phyloP scores from a whole-genome alignment of 2,113 vertebrate species.

The Vidua chalybeata region DNA sequence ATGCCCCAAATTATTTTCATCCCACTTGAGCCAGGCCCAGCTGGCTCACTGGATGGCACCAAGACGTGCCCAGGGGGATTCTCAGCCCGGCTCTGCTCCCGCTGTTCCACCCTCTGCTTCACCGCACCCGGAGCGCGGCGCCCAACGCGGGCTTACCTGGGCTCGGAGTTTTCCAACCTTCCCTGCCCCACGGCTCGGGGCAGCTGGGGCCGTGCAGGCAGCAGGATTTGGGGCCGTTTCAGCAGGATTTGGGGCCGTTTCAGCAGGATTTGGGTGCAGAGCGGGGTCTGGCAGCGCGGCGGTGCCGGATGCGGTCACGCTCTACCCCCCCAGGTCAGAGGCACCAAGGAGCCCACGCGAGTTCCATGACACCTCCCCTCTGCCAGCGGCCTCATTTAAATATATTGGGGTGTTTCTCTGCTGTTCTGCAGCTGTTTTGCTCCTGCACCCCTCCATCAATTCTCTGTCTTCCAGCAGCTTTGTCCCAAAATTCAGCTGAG shows the following conservation, averaged over 20 bases:
- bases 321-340: neutral
- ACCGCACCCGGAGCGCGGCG: fast-evolving
- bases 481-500: neutral
- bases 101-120: fast-evolving
- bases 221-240: neutral
- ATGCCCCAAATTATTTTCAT: neutral
- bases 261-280: neutral
- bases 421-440: fast-evolving
- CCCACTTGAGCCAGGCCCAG: neutral
- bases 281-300: neutral
- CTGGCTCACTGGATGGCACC: neutral
- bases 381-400: neutral
- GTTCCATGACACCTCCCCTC: neutral
- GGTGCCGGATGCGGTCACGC: conserved; percentile 8
- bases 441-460: fast-evolving
- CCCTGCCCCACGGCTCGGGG: neutral
- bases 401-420: neutral
- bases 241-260: neutral
- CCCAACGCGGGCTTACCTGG: neutral
- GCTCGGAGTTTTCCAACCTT: neutral
- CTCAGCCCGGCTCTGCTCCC: neutral
- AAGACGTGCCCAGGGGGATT: fast-evolving
- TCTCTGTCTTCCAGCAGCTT: neutral
- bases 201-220: neutral
- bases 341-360: neutral